Conservation (phyloP, 2,113 vertebrate species). For the Promerops cafer region DNA sequence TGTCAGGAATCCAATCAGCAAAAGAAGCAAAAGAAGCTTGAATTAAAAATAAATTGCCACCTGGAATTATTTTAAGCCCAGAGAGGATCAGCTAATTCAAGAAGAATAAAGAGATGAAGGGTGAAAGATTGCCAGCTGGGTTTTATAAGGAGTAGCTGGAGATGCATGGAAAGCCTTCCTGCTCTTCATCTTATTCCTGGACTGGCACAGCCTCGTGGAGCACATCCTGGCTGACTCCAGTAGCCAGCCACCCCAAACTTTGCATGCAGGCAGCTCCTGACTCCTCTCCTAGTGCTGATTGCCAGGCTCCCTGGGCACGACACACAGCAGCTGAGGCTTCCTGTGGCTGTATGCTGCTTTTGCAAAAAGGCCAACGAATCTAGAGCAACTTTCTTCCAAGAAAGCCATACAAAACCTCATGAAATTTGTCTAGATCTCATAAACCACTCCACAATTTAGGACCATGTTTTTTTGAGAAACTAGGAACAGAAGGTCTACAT, state of each 20-base stretch:
- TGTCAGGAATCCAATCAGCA: background rate
- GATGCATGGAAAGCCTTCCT: background rate
- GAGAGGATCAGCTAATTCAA: background rate
- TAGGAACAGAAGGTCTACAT: background rate
- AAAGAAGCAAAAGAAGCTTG: background rate
- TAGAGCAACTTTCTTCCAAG: background rate
- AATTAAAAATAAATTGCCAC: background rate
- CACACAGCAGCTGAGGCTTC: background rate
- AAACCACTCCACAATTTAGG: background rate
- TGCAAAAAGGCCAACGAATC: background rate
- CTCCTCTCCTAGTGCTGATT: fast-evolving
- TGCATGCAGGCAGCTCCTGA: background rate
- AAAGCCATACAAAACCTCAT: background rate
- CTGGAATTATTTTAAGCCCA: background rate
- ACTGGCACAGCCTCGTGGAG: background rate
- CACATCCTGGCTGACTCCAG: fast-evolving
- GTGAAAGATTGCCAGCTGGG: background rate
- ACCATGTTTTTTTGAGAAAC: background rate
- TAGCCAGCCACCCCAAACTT: fast-evolving
- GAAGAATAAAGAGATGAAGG: background rate
- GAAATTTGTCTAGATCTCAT: background rate
- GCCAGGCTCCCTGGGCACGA: background rate
- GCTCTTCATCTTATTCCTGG: background rate
- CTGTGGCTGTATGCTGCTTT: fast-evolving
- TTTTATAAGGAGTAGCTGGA: background rate